Evolutionary conservation across 2,888 invertebrate genomes (phyloP), one percentile per base, ranked within the genome.

Genomic region (Parasteatoda lunata): DNA sequence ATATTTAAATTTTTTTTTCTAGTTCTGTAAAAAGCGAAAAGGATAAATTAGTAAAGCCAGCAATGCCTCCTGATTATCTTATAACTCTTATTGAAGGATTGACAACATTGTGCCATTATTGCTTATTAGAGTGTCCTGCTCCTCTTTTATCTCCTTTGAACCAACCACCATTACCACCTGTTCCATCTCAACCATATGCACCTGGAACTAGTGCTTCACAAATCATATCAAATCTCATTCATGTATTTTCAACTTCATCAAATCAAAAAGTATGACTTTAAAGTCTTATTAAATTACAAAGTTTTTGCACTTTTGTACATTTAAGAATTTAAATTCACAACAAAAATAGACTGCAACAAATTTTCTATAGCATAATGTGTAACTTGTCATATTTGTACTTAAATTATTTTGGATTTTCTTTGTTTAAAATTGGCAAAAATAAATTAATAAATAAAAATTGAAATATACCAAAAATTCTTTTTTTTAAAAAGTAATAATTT

Each of bases 71-170:
- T 0, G 96, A 96, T 92, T 96, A 96, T 91, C 94, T 95, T 5
- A 94, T 96, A 8, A 95, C 94, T 0, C 94, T 96, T 91, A 91
- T 96, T 90, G 96, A 96, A 92, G 95, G 95, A 4, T 92, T 96
- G 89, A 96, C 96, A 2, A 94, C 95, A 73, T 92, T 96, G 54
- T 95, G 95, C 90, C 96, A 96, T 92, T 96, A 95, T 91, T 96
- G 96, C 90, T 92, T 96, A 81, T 92, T 96, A 90, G 95, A 95
- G 91, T 91, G 88, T 59, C 85, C 89, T 49, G 78, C 84, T 49
- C 87, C 86, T 66, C 91, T 92, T 49, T 91, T 91, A 66, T 90
- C 92, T 66, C 91, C 91, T 69, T 90, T 91, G 77, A 91, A 90
- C 64, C 90, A 91, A 13, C 91, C 91, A 9, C 88, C 85, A 70